Evolutionary conservation across 1,140 invertebrate genomes (phyloP), one percentile per base, ranked within the genome.

Genomic region (Eriocheir sinensis): DNA sequence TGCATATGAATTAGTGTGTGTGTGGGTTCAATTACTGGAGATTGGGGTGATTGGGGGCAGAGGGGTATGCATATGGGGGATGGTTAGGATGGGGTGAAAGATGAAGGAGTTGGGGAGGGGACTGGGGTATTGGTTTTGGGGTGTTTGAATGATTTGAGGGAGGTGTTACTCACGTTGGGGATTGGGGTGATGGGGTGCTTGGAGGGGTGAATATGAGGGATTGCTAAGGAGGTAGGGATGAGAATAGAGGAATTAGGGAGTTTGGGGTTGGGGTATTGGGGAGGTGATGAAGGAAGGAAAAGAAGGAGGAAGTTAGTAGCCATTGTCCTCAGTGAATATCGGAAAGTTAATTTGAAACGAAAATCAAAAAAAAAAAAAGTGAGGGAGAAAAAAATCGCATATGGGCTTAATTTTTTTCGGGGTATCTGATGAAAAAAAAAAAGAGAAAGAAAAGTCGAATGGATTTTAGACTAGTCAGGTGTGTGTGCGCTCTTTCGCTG

Each of bases 301-400:
- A 36, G 34, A 44, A 90, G 44, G 36, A 53, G 53, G 44, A 90
- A n/a, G 60, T 72, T 38, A 86, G 27, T 72, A 8, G 60, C 53
- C 21, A 72, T 72, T 72, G 60, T 72, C 60, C 60, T 41, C 40
- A 86, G 9, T 40, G 83, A 36, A 86, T 40, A 86, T 40, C 3
- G 83, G 6, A 86, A 86, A 86, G 83, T 72, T 72, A 72, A 72
- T 72, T 72, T n/a, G 60, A n/a, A n/a, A n/a, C 21, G n/a, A 72
- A 72, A n/a, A 72, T 72, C 21, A 72, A 72, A n/a, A 72, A 15
- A 48, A n/a, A 72, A 72, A 72, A 72, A 72, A 48, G 27, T 21
- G 27, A 72, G 4, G 44, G 21, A 72, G 21, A 72, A 72, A 72
- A 72, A 72, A 72, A 72, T 2, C 60, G 27, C 8, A 72, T 17